These are phyloP conservation scores for Oligia latruncula DNA, from an alignment of 2,888 invertebrate genomes.

Conservation along the genomic window DNA sequence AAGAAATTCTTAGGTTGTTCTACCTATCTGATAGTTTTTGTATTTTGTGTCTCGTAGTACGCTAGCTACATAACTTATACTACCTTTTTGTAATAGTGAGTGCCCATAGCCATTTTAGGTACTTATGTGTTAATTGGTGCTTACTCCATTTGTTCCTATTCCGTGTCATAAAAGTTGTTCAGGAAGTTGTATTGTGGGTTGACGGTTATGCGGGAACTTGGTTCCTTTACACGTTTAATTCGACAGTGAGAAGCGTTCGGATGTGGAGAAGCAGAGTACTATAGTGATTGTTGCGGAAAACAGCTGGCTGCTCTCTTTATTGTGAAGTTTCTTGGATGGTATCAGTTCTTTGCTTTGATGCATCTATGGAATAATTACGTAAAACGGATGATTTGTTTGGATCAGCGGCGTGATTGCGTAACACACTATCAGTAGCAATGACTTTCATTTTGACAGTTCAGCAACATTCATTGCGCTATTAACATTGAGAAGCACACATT, in stretches of 20 bases:
- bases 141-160: slow-evolving; percentile 19
- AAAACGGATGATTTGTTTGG: neutral
- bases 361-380: neutral
- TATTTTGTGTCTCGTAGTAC: neutral
- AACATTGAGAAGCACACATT: neutral
- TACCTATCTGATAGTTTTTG: neutral
- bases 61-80: neutral
- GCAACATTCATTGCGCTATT: neutral
- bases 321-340: neutral
- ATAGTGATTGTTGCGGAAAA: slow-evolving; percentile 29
- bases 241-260: slow-evolving; percentile 50
- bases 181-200: slow-evolving; percentile 61
- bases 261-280: slow-evolving; percentile 27
- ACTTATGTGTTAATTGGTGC: neutral
- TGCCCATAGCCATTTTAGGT: neutral
- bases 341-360: neutral
- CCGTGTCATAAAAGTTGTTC: slow-evolving; percentile 55
- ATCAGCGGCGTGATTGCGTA: neutral
- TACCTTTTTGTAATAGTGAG: too few species aligned
- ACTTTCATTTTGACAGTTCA: too few species aligned
- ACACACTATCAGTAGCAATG: neutral
- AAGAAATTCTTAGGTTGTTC: neutral
- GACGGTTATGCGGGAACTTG: slow-evolving; percentile 67
- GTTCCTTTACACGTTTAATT: slow-evolving; percentile 63
- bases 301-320: slow-evolving; percentile 37